phyloP scores from a whole-genome alignment of 2,888 invertebrate species.

The Pollenia angustigena region DNA sequence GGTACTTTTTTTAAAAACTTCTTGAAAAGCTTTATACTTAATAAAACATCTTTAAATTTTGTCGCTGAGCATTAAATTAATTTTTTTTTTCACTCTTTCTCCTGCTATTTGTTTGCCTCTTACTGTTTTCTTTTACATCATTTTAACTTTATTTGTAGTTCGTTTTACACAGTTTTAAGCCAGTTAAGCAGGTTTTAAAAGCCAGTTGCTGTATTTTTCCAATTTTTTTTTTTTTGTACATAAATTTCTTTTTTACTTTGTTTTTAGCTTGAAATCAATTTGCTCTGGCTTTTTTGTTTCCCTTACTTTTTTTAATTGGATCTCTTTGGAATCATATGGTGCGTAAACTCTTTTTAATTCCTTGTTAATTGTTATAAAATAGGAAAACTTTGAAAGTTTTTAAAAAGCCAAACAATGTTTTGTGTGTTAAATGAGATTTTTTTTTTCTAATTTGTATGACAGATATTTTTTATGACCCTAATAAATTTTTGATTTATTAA shows the following conservation, averaged over 20 bases:
- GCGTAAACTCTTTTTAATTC: not conserved
- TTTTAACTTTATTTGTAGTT: conserved; percentile 23
- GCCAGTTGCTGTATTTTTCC: conserved; percentile 32
- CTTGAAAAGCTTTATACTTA: not conserved
- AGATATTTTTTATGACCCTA: too few species aligned
- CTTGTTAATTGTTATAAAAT: not conserved
- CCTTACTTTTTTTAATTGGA: too few species aligned
- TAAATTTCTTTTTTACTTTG: not conserved
- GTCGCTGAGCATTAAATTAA: not conserved
- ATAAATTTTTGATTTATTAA: not conserved
- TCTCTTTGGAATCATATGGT: not conserved
- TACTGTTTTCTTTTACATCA: not conserved
- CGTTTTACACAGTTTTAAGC: conserved; percentile 23
- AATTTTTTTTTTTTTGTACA: not conserved
- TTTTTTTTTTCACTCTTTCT: not conserved
- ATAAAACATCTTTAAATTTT: not conserved
- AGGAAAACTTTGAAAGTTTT: not conserved
- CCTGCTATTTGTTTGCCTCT: not conserved
- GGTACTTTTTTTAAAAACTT: not conserved
- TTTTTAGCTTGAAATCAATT: too few species aligned
- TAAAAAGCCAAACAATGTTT: conserved; percentile 18
- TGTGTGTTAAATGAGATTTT: not conserved
- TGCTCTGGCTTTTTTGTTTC: not conserved
- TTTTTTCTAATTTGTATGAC: too few species aligned
- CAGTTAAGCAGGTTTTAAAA: conserved; percentile 61